Conservation (phyloP, 92 coral and sea anemone species). For the Porites evermanni region DNA sequence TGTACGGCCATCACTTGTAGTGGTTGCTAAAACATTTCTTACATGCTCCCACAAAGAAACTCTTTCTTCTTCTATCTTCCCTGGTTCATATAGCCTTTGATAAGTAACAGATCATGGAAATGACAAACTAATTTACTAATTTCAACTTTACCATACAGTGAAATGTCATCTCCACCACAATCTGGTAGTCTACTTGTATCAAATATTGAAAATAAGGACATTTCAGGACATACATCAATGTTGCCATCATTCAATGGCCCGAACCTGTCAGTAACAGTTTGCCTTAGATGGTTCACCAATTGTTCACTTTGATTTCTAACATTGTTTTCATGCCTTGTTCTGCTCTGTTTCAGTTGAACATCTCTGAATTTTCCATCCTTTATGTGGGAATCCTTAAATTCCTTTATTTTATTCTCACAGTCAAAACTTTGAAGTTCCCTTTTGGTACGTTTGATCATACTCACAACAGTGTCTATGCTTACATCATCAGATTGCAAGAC, state of each 20-base stretch:
- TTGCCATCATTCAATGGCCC: slow-evolving; percentile 42
- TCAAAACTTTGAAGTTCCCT: slow-evolving; percentile 33
- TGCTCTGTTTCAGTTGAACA: slow-evolving; percentile 16
- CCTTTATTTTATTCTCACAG: slow-evolving; percentile 32
- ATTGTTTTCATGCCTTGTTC: slow-evolving; percentile 20
- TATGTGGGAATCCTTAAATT: slow-evolving; percentile 34
- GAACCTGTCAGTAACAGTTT: slow-evolving; percentile 44
- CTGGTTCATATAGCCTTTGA: slow-evolving; percentile 28
- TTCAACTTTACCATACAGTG: slow-evolving; percentile 40
- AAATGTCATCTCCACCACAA: slow-evolving; percentile 35
- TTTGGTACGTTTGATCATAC: slow-evolving; percentile 36
- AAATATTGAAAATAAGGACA: slow-evolving; percentile 26
- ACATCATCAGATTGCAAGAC: slow-evolving; percentile 37
- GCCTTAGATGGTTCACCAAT: slow-evolving; percentile 31
- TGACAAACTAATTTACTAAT: slow-evolving; percentile 29
- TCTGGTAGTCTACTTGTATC: slow-evolving; percentile 37
- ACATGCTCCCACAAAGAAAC: slow-evolving; percentile 30
- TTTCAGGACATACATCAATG: slow-evolving; percentile 37
- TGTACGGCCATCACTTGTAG: slow-evolving; percentile 30
- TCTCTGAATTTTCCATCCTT: slow-evolving; percentile 33
- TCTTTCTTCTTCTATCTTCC: too few relatives aligned
- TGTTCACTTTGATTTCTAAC: too few relatives aligned
- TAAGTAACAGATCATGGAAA: slow-evolving; percentile 25
- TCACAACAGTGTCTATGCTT: slow-evolving; percentile 33
- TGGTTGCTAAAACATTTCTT: slow-evolving; percentile 18